Conservation (phyloP, 2,888 invertebrate genomes). For the Polietes domitor region DNA sequence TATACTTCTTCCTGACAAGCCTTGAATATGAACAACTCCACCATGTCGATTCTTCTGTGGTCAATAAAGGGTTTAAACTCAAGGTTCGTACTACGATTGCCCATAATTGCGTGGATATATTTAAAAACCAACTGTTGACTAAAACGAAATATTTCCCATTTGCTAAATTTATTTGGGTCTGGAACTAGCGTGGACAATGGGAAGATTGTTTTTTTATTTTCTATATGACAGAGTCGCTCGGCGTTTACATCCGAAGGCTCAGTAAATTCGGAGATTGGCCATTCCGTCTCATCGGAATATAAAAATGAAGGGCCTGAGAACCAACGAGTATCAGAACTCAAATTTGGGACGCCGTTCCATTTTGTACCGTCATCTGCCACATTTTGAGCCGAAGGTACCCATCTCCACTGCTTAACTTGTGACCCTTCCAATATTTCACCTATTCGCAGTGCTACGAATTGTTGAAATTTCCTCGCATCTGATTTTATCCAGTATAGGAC, state of each 20-base stretch:
- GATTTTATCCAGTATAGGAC: constrained; percentile 50
- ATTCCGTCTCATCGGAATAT: background rate
- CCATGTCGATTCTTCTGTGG: background rate
- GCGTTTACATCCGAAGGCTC: background rate
- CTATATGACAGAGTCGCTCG: constrained; percentile 22
- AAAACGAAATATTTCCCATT: constrained; percentile 38
- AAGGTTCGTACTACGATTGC: constrained; percentile 12
- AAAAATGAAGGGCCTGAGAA: constrained; percentile 43
- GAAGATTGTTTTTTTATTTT: background rate
- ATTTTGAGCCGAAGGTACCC: constrained; percentile 48
- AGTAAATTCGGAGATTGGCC: constrained; percentile 24
- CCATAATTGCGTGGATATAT: background rate
- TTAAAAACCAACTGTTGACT: constrained; percentile 21
- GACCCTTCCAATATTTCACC: constrained; percentile 53
- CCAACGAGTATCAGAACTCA: constrained; percentile 33
- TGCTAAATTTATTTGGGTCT: constrained; percentile 33
- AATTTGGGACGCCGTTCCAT: constrained; percentile 28
- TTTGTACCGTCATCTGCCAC: constrained; percentile 56
- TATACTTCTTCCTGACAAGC: constrained; percentile 34
- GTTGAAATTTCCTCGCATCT: constrained; percentile 46
- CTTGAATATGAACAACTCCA: constrained; percentile 36
- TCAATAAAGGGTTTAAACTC: constrained; percentile 9
- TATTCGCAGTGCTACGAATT: constrained; percentile 43
- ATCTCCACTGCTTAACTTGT: constrained; percentile 42
- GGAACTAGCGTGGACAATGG: background rate